Percentiles rank a stretch among this genome's conserved stretches.
Evolutionary conservation across 2,888 invertebrate species (phyloP).

Genomic region (Conus canariensis): DNA sequence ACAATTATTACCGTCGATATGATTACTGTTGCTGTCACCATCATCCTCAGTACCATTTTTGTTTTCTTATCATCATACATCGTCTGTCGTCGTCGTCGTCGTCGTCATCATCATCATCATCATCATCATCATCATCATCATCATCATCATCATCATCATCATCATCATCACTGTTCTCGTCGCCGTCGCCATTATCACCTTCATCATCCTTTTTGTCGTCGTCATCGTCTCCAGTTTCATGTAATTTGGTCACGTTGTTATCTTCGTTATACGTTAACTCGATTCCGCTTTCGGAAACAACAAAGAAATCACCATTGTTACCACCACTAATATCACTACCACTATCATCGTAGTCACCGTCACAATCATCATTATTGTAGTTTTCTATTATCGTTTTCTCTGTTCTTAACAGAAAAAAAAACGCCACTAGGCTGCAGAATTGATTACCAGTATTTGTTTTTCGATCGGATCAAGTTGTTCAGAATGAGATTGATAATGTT

Average conservation of each 20-base stretch:
- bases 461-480: too few relatives aligned
- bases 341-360: not conserved
- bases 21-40: not conserved
- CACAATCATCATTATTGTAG: too few relatives aligned
- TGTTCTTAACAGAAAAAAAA: too few relatives aligned
- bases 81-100: not conserved
- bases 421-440: too few relatives aligned
- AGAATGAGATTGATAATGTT: too few relatives aligned
- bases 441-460: too few relatives aligned
- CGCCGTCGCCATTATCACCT: not conserved
- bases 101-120: not conserved
- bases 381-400: too few relatives aligned
- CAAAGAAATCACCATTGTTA: not conserved
- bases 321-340: not conserved
- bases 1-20: not conserved
- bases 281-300: not conserved
- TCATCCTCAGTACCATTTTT: not conserved
- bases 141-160: slow-evolving; percentile 9
- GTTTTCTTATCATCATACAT: not conserved
- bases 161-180: not conserved
- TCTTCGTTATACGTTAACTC: too few relatives aligned
- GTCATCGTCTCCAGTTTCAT: not conserved
- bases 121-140: slow-evolving; percentile 13
- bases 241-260: too few relatives aligned
- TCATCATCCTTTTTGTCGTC: not conserved